These are phyloP conservation scores for Pollenia labialis DNA, from an alignment of 2,888 invertebrate genomes.

Conservation along the genomic window DNA sequence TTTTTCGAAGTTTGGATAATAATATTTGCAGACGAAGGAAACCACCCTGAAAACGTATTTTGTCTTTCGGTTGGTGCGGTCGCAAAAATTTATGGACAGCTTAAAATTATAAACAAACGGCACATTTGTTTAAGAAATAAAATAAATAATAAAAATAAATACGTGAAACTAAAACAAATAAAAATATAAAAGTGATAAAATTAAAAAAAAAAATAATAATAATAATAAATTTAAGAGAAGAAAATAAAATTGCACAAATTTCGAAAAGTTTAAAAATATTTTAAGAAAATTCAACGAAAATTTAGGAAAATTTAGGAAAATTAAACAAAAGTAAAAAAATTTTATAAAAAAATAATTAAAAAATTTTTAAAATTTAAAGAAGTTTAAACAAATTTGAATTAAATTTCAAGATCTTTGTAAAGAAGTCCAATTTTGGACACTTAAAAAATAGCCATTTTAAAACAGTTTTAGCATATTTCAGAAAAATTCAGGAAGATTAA, in stretches of 20 bases:
- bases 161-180: neutral
- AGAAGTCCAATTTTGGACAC: too few species aligned
- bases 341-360: too few species aligned
- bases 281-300: too few species aligned
- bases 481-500: too few species aligned
- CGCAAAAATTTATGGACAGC: constrained; percentile 72
- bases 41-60: constrained; percentile 82
- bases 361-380: too few species aligned
- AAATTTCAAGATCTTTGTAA: too few species aligned
- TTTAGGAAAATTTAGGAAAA: too few species aligned
- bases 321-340: too few species aligned
- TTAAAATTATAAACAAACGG: constrained; percentile 8
- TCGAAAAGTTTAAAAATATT: too few species aligned
- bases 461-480: too few species aligned
- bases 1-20: constrained; percentile 70
- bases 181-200: neutral
- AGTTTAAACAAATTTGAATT: too few species aligned
- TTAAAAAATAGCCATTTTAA: too few species aligned
- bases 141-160: constrained; percentile 6
- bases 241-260: neutral
- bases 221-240: neutral
- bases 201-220: neutral
- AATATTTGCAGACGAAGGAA: constrained; percentile 76
- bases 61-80: constrained; percentile 83
- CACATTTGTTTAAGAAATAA: constrained; percentile 8